These are phyloP conservation scores for Pantherophis alleghaniensis DNA, from an alignment of 2,797 vertebrate genomes.

Conservation along the genomic window DNA sequence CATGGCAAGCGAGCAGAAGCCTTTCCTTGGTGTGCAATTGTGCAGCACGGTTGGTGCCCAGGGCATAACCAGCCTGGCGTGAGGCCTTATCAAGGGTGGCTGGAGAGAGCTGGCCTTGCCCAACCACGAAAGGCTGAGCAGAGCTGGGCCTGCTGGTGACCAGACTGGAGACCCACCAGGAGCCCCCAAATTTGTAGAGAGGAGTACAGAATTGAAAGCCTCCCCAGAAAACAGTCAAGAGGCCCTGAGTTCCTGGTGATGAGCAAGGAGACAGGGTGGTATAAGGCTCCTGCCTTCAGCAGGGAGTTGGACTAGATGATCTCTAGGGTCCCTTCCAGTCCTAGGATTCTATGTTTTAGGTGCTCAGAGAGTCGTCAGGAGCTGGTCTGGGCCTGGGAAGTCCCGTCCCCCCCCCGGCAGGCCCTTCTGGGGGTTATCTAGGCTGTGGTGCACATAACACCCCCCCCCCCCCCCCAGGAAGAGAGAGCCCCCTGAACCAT, in stretches of 20 bases:
- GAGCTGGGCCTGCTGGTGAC: not conserved
- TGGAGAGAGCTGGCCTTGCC: not conserved
- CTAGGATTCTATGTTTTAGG: not conserved
- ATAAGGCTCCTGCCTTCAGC: not conserved
- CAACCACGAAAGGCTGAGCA: not conserved
- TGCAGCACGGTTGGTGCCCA: not conserved
- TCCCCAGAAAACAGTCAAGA: not conserved
- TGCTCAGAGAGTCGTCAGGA: not conserved
- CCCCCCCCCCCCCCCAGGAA: not conserved
- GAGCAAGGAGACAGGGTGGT: not conserved
- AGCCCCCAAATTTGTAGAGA: not conserved
- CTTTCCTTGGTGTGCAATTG: too few relatives aligned
- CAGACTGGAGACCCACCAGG: not conserved
- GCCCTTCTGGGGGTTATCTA: not conserved
- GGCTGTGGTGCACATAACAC: too few relatives aligned
- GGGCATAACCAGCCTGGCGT: not conserved
- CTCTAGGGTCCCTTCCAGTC: not conserved
- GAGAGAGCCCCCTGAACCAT: not conserved
- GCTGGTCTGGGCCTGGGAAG: not conserved
- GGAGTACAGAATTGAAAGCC: not conserved
- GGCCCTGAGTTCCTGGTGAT: not conserved
- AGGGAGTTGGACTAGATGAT: not conserved
- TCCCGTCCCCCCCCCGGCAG: accelerated
- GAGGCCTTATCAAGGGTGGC: not conserved
- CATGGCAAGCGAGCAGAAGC: not conserved